phyloP scores from a whole-genome alignment of 2,113 vertebrate species.

The Prionailurus viverrinus region DNA sequence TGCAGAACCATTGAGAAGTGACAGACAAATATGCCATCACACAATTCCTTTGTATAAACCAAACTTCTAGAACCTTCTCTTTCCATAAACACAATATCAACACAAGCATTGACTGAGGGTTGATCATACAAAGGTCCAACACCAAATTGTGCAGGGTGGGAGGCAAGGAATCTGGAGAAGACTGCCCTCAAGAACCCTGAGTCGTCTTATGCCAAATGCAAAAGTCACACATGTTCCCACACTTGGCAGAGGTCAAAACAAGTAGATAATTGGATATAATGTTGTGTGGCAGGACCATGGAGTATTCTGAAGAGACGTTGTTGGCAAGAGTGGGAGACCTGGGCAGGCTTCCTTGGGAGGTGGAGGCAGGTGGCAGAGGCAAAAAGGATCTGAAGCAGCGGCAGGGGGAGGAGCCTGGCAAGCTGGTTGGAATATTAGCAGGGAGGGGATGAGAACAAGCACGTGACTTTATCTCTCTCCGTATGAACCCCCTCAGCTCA shows the following conservation, averaged over 20 bases:
- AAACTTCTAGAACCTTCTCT: conserved; percentile 20
- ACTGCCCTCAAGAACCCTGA: background rate
- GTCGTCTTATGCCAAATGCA: background rate
- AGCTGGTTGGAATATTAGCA: background rate
- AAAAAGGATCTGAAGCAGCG: background rate
- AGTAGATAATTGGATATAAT: background rate
- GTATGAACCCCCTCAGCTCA: too few species aligned
- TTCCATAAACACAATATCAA: background rate
- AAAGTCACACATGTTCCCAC: background rate
- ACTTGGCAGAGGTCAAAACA: background rate
- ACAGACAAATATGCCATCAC: background rate
- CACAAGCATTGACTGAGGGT: background rate
- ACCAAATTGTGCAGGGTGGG: background rate
- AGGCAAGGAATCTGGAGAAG: background rate
- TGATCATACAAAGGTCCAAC: background rate
- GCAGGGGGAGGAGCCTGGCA: rapidly evolving
- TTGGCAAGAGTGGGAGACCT: background rate
- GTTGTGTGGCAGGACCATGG: background rate
- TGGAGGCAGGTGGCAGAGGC: background rate
- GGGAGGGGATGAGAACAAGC: background rate
- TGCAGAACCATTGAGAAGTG: background rate
- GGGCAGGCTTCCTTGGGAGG: background rate
- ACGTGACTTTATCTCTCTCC: background rate
- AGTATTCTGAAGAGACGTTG: background rate
- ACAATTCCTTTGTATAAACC: background rate